These are phyloP conservation scores for Synanceia verrucosa DNA, from an alignment of 2,797 vertebrate genomes.

Conservation along the genomic window DNA sequence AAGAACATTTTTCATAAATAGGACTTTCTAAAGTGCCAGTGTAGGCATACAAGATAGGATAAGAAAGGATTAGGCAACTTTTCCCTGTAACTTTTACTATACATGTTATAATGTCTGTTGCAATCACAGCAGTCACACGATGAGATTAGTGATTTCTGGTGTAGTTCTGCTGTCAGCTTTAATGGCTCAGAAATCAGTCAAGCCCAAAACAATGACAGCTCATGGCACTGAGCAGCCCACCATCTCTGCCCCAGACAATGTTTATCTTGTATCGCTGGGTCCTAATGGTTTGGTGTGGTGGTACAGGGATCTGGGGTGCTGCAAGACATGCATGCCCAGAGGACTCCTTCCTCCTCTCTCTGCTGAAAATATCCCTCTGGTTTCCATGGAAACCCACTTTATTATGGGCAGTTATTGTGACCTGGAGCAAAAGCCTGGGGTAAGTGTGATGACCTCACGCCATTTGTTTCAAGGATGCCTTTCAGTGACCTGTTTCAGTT, in stretches of 20 bases:
- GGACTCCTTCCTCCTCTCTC: slow-evolving; percentile 49
- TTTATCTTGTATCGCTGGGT: slow-evolving; percentile 58
- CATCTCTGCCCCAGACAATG: slow-evolving; percentile 31
- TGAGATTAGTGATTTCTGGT: slow-evolving; percentile 31
- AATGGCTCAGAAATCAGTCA: slow-evolving; percentile 39
- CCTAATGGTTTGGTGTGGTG: slow-evolving; percentile 59
- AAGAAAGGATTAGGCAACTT: slow-evolving; percentile 33
- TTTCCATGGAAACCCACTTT: slow-evolving; percentile 72
- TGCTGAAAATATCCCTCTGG: slow-evolving; percentile 33
- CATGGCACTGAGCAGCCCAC: slow-evolving; percentile 15
- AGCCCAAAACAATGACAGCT: slow-evolving; percentile 14
- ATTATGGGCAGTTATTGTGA: slow-evolving; percentile 68
- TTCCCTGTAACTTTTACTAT: slow-evolving; percentile 9
- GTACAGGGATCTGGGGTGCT: slow-evolving; percentile 42
- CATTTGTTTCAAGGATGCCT: slow-evolving; percentile 49
- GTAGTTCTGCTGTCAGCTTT: slow-evolving; percentile 25
- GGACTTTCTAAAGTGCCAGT: slow-evolving; percentile 43
- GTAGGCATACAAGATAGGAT: slow-evolving; percentile 35
- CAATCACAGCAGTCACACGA: slow-evolving; percentile 28
- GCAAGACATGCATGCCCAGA: slow-evolving; percentile 49
- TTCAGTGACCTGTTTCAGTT: slow-evolving; percentile 34
- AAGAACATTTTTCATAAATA: slow-evolving; percentile 28
- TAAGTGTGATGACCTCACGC: slow-evolving; percentile 65
- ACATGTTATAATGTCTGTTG: slow-evolving; percentile 22
- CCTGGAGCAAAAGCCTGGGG: slow-evolving; percentile 55